These are phyloP conservation scores for Catharus ustulatus DNA, from an alignment of 2,797 vertebrate genomes.

Conservation along the genomic window DNA sequence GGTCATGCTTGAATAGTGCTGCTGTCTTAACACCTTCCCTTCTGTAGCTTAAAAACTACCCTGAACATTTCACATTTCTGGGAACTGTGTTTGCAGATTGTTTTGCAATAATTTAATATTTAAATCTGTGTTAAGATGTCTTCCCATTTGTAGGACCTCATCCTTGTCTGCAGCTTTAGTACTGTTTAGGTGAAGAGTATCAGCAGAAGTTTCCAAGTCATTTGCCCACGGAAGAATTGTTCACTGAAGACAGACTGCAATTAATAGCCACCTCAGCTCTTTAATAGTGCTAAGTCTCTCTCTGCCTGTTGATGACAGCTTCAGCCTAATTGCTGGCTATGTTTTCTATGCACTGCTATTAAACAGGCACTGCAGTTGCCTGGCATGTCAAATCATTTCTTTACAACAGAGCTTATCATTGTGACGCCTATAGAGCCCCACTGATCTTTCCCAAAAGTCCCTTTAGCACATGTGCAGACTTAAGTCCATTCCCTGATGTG, in stretches of 20 bases:
- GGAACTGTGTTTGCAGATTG: background rate
- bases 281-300: slow-evolving; percentile 48
- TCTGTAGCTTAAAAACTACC: background rate
- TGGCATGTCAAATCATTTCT: slow-evolving; percentile 69
- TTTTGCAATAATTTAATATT: background rate
- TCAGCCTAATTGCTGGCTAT: slow-evolving; percentile 45
- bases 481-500: slow-evolving; percentile 45
- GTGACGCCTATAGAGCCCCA: slow-evolving; percentile 26
- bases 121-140: background rate
- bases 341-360: slow-evolving; percentile 47
- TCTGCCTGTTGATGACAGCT: slow-evolving; percentile 61
- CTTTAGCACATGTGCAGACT: slow-evolving; percentile 64
- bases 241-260: slow-evolving; percentile 28
- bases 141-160: background rate
- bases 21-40: background rate
- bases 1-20: background rate
- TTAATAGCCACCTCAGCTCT: slow-evolving; percentile 57
- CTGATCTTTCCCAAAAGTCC: slow-evolving; percentile 66
- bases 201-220: background rate
- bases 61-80: background rate
- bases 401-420: slow-evolving; percentile 71
- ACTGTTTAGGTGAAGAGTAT: background rate
- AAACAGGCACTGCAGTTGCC: slow-evolving; percentile 57
- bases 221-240: background rate
- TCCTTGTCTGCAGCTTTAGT: background rate